Conservation (phyloP, 2,888 invertebrate species). For the Sinelater perroti region DNA sequence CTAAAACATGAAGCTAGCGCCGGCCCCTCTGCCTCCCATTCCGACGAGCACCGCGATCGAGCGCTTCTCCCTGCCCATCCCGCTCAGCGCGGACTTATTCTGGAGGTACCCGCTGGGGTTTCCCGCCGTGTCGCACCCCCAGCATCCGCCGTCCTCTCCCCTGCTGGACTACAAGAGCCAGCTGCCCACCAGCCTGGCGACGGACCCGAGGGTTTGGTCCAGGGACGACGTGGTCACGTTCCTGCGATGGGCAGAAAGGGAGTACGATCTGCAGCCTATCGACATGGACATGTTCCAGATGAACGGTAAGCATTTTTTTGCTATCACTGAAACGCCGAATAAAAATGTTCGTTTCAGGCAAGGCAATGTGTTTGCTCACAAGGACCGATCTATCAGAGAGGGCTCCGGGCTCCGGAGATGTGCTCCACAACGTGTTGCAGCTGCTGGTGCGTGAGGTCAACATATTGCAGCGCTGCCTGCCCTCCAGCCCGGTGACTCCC, state of each 20-base stretch:
- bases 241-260: conserved; percentile 89
- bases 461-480: conserved; percentile 79
- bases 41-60: conserved; percentile 69
- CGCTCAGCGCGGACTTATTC: conserved; percentile 83
- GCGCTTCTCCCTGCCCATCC: conserved; percentile 77
- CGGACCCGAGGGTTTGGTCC: conserved; percentile 90
- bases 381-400: conserved; percentile 90
- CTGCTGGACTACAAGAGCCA: conserved; percentile 87
- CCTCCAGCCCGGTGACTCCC: conserved; percentile 83
- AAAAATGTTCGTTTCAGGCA: conserved; percentile 66
- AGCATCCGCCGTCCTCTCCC: conserved; percentile 71
- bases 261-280: conserved; percentile 90
- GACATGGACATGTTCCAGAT: conserved; percentile 95
- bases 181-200: conserved; percentile 81
- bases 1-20: conserved; percentile 64
- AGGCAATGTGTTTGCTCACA: conserved; percentile 89
- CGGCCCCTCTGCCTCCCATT: conserved; percentile 60
- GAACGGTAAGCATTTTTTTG: conserved; percentile 73
- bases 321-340: background rate
- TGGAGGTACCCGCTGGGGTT: conserved; percentile 88
- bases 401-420: conserved; percentile 92
- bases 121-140: conserved; percentile 71
- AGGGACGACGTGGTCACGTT: conserved; percentile 89
- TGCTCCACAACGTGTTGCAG: conserved; percentile 91
- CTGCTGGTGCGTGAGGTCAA: conserved; percentile 85